Percentiles rank a stretch among this genome's conserved stretches.
phyloP scores from a whole-genome alignment of 2,888 invertebrate species.

The Parnassius orleans region DNA sequence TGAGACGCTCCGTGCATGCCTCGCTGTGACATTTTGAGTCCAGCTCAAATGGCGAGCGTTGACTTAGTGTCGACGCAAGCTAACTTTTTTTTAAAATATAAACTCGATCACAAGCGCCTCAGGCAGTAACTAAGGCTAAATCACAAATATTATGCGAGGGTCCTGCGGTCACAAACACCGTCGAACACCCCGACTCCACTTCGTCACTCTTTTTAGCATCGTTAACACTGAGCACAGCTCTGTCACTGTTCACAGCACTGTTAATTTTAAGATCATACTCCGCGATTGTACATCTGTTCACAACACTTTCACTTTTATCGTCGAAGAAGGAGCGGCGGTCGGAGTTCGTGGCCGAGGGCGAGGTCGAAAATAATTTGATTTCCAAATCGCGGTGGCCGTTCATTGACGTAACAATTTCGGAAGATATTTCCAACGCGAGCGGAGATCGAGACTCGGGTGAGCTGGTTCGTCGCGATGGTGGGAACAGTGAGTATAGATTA shows the following conservation, averaged over 20 bases:
- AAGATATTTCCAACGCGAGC: conserved; percentile 84
- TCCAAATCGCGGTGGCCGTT: conserved; percentile 89
- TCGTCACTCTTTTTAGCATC: conserved; percentile 63
- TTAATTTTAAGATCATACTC: conserved; percentile 64
- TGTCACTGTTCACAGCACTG: conserved; percentile 69
- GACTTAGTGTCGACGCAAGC: conserved; percentile 55
- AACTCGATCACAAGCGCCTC: conserved; percentile 57
- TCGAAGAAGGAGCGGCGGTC: conserved; percentile 73
- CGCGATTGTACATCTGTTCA: conserved; percentile 65
- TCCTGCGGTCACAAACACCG: conserved; percentile 54
- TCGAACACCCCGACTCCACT: conserved; percentile 61
- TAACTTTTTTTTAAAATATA: conserved; percentile 51
- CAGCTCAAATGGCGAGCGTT: conserved; percentile 77
- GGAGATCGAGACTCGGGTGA: conserved; percentile 70
- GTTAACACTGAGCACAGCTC: conserved; percentile 58
- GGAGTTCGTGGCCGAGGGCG: conserved; percentile 72
- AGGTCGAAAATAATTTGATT: conserved; percentile 87
- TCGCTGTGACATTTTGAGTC: conserved; percentile 76
- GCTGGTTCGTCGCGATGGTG: conserved; percentile 62
- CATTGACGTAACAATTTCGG: conserved; percentile 88
- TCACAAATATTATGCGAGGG: conserved; percentile 74
- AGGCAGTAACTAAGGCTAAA: conserved; percentile 79
- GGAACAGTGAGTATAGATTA: conserved; percentile 70
- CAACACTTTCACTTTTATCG: conserved; percentile 76
- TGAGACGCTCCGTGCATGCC: conserved; percentile 72